These are phyloP conservation scores for Sebastes steindachneri DNA, from an alignment of 2,797 vertebrate species.

Conservation along the genomic window DNA sequence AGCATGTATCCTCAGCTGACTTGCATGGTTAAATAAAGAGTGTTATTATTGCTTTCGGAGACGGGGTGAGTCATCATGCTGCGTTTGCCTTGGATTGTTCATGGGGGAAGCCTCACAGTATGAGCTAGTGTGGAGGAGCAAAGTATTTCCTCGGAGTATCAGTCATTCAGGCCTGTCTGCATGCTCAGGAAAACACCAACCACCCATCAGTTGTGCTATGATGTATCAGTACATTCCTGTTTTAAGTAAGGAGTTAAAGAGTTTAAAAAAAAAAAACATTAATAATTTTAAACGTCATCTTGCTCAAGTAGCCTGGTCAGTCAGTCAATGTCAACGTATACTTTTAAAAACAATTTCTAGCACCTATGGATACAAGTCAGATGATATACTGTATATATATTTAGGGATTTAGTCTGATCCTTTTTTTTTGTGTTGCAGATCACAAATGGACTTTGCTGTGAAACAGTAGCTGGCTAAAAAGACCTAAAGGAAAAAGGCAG, in stretches of 20 bases:
- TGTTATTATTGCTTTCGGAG: constrained; percentile 31
- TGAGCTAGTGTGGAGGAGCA: constrained; percentile 12
- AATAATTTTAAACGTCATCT: neutral
- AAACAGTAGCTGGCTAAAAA: neutral
- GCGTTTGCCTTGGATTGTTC: constrained; percentile 18
- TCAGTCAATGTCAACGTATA: neutral
- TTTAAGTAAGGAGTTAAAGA: neutral
- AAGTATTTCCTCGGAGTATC: constrained; percentile 39
- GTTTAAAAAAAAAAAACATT: neutral
- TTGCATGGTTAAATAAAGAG: neutral
- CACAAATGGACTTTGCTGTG: neutral
- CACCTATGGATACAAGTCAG: neutral
- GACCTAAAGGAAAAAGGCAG: neutral
- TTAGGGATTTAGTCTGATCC: neutral
- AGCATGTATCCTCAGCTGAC: neutral
- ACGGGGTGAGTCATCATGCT: constrained; percentile 48
- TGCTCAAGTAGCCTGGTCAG: neutral
- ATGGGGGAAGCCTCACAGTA: constrained; percentile 35
- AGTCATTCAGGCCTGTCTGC: constrained; percentile 6
- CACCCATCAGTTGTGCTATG: neutral
- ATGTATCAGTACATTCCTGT: neutral
- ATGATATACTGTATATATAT: neutral
- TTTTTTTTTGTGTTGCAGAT: neutral
- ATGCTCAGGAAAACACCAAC: neutral
- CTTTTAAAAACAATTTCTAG: neutral